A percentile compares a stretch with the other conserved stretches of the same genome.
Evolutionary conservation across 2,888 invertebrate species (phyloP).

Genomic region (Lasioglossum lativentre): DNA sequence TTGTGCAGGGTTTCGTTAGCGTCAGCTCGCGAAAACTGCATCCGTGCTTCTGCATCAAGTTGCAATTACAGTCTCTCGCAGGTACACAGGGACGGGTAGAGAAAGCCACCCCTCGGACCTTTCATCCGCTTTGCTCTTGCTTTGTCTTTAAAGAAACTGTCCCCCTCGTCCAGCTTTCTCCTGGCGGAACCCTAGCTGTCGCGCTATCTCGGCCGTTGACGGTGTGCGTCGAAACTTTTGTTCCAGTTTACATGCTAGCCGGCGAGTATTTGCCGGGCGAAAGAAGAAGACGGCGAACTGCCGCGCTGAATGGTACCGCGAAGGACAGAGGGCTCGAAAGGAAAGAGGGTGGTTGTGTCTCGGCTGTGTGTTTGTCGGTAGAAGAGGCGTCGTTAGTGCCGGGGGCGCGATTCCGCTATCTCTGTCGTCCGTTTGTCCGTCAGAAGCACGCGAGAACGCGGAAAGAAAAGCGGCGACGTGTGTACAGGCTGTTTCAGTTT

Average conservation of each 20-base stretch:
- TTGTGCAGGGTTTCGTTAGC: constrained; percentile 17
- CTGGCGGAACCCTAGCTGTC: constrained; percentile 19
- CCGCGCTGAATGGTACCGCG: constrained; percentile 26
- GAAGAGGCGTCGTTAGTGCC: constrained; percentile 70
- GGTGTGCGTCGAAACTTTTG: constrained; percentile 71
- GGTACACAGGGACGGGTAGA: background rate
- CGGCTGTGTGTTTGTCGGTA: constrained; percentile 62
- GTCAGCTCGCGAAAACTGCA: constrained; percentile 27
- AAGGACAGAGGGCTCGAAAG: constrained; percentile 20
- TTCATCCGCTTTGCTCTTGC: constrained; percentile 17
- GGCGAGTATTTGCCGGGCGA: constrained; percentile 40
- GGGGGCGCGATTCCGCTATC: constrained; percentile 76
- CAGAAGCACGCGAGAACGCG: background rate
- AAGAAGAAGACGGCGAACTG: constrained; percentile 24
- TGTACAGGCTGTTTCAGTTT: constrained; percentile 3
- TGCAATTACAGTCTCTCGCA: constrained; percentile 50
- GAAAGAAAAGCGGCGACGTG: constrained; percentile 34
- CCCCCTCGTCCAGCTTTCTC: background rate
- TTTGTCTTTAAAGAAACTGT: constrained; percentile 55
- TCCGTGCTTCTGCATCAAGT: constrained; percentile 35
- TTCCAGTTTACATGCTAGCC: constrained; percentile 56
- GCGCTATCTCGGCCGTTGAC: constrained; percentile 59
- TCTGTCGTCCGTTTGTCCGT: constrained; percentile 71
- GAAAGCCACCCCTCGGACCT: constrained; percentile 22
- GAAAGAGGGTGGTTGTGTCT: constrained; percentile 37